Base-by-base conservation (phyloP, 2,888 invertebrate genomes). In the Miltochrista miniata region DNA sequence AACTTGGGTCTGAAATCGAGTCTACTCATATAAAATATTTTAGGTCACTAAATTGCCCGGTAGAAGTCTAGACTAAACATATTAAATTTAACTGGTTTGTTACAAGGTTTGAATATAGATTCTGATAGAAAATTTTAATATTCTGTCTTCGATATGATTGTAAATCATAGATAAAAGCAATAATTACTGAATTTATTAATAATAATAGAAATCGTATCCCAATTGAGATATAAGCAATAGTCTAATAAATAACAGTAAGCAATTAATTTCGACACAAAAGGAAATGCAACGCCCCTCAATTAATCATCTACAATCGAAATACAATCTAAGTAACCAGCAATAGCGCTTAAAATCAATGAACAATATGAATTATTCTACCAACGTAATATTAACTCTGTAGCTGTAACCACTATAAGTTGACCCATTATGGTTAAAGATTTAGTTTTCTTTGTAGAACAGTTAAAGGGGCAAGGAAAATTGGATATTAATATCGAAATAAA, bases 251-350 rank as follows among this genome's bases (percentile, higher is more conserved):
- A 68, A 68, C 70, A 61, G 70, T 70, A 70, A 69, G 68, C 76
- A 78, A 79, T 81, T 81, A 81, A 79, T 81, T 68, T 64, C 47
- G 49, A 70, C 60, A 76, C 72, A 79, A 79, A 79, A 77, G 70
- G 65, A 72, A 73, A 71, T 68, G 72, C 68, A 69, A 69, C 71
- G 68, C 73, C 76, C 75, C 71, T 62, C 68, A 64, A 74, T 69
- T 67, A 64, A 54, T 39, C 9, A 14, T 11, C 18, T 5, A 18
- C 56, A 67, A 29, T 4, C 41, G 14, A 59, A 58, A 71, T 54
- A 1, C 44, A 37, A 63, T 54, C 35, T 74, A 70, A 14, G 7
- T 8, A 12, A 1, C 33, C 3, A 11, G 5, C 10, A 55, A 63
- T 44, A 78, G 53, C 61, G 71, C 54, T 55, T 41, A 51, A 67